Evolutionary conservation across 2,113 vertebrate genomes (phyloP), one percentile per base, ranked within the genome.

Genomic region (Heterochromis multidens): DNA sequence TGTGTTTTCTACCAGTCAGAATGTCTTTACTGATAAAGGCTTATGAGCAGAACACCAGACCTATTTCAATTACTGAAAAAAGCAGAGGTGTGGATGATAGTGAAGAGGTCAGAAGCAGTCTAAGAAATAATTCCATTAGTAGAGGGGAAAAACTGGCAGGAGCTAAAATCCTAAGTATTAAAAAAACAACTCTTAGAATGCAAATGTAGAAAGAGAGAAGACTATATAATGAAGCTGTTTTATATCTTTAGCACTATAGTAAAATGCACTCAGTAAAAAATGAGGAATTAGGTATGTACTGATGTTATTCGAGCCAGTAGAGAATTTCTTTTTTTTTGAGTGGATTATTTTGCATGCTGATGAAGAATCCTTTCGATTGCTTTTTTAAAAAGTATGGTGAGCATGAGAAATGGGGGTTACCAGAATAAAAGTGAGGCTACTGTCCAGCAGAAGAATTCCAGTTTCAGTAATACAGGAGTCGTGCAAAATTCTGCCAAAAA

Each of bases 81-180:
- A 46, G 59, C 31, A 29, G 52, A 33, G 65, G 62, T 63, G 83
- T 59, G 43, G 77, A 77, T 27, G 35, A 62, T n/a, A 58, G 88
- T 77, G 79, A 49, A 56, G 67, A 85, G 79, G 87, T 86, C 14
- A 6, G 23, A 72, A 46, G 33, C 62, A 46, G 88, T 49, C 83
- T 23, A 23, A 61, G 56, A 85, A 65, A 89, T 63, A 37, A 85
- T 79, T 70, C 88, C 85, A 89, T 84, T 80, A 86, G 82, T 33
- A 43, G 56, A 77, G 17, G 46, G 23, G 65, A 76, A 80, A 78
- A 85, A 43, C 59, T 70, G 19, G 62, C 35, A 82, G 23, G 83
- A 87, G 84, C 33, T 4, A 61, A 83, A 83, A 84, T 80, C 19
- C 40, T 14, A 23, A 37, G 62, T 19, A 21, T 19, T 77, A 14